These are phyloP conservation scores for Notodonta dromedarius DNA, from an alignment of 2,888 invertebrate genomes.

Conservation along the genomic window DNA sequence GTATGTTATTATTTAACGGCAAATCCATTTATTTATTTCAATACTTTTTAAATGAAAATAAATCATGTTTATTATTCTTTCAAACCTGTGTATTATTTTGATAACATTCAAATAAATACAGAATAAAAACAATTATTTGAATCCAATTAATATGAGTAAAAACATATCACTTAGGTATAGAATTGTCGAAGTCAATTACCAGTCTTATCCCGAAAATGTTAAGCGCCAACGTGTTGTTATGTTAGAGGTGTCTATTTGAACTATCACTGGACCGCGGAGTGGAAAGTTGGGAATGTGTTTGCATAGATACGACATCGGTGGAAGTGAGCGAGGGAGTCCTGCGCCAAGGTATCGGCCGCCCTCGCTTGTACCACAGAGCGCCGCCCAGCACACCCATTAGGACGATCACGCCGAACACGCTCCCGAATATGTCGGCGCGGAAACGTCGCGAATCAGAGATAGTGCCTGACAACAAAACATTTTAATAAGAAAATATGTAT, in stretches of 20 bases:
- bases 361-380: conserved; percentile 48
- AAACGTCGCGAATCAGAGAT: conserved; percentile 19
- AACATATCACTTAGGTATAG: not conserved
- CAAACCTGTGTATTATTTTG: too few species aligned
- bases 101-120: too few species aligned
- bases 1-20: too few species aligned
- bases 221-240: conserved; percentile 2
- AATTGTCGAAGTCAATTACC: not conserved
- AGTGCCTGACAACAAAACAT: not conserved
- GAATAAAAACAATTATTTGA: not conserved
- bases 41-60: too few species aligned
- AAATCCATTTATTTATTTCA: too few species aligned
- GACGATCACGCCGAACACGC: conserved; percentile 47
- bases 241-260: conserved; percentile 24
- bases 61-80: too few species aligned
- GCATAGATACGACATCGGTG: conserved; percentile 13
- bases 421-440: conserved; percentile 60
- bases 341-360: conserved; percentile 25
- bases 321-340: conserved; percentile 4
- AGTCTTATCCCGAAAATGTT: not conserved
- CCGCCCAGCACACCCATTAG: conserved; percentile 48
- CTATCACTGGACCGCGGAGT: conserved; percentile 15
- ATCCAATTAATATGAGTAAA: not conserved
- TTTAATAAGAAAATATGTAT: too few species aligned
- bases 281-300: not conserved